Base-by-base conservation (phyloP, 2,797 vertebrate genomes). In the Alauda arvensis region DNA sequence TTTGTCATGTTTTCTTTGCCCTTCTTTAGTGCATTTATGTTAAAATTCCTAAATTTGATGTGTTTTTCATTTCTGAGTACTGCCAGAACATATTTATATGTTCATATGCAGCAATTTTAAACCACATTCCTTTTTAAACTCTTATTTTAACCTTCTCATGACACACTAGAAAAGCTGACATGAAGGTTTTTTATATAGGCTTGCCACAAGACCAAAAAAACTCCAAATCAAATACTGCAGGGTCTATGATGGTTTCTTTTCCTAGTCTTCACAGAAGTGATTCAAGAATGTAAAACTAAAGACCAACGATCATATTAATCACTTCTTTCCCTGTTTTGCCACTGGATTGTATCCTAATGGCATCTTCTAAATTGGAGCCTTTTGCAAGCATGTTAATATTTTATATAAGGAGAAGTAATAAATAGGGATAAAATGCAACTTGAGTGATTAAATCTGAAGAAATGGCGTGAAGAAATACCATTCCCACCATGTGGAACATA, bases 401-500 rank as follows among this genome's bases (percentile, higher is more conserved):
- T 80, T 69, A n/a, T 74, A 26, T 49, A 37, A 33, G 21, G n/a
- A 79, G 33, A 28, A 75, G n/a, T 70, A 92, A 77, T 59, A 75
- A 87, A 37, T 33, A 59, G 83, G 4, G 2, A 28, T 51, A 39
- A 83, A 75, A 74, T 65, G 48, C 76, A 81, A 40, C 33, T 48
- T 40, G 61, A 63, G 26, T 61, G 49, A 42, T 76, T 48, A 42
- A 43, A 75, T 80, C 59, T 29, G 40, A 65, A 83, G 62, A 65
- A 75, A 59, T 17, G 37, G 33, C 4, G 4, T n/a, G n/a, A n/a
- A n/a, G n/a, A n/a, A n/a, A n/a, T 37, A 31, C 42, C 17, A 1
- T 48, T 62, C 33, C 48, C 10, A 23, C 7, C 17, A 7, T 0
- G 0, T 1, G 1, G 52, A 62, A 31, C 16, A 14, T 5, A 5